These are phyloP conservation scores for Adoxophyes honmai DNA, from an alignment of 1,140 invertebrate species.

Conservation along the genomic window DNA sequence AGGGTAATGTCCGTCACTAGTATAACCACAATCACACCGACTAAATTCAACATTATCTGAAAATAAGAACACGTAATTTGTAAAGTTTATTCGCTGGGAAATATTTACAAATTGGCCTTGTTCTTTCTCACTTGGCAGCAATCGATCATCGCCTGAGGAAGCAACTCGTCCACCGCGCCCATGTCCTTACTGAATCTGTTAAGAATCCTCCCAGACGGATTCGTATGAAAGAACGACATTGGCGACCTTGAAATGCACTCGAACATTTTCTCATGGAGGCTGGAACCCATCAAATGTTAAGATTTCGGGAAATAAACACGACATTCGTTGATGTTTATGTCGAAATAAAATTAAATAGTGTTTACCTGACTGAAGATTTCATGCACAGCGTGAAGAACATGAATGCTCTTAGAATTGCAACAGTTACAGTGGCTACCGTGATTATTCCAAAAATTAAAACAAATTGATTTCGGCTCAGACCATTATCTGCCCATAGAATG, in stretches of 20 bases:
- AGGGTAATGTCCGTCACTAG: slow-evolving; percentile 87
- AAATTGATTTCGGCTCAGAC: slow-evolving; percentile 43
- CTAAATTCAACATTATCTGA: slow-evolving; percentile 81
- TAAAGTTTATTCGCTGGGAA: too few relatives aligned
- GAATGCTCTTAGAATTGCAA: slow-evolving; percentile 82
- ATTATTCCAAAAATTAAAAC: slow-evolving; percentile 56
- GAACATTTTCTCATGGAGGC: slow-evolving; percentile 84
- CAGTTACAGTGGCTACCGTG: slow-evolving; percentile 70
- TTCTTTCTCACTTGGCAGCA: slow-evolving; percentile 77
- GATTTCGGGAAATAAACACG: too few relatives aligned
- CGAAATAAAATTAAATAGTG: too few relatives aligned
- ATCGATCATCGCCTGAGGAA: slow-evolving; percentile 86
- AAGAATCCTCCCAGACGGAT: slow-evolving; percentile 81
- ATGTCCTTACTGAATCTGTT: slow-evolving; percentile 79
- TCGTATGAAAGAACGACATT: slow-evolving; percentile 89
- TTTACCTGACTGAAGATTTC: slow-evolving; percentile 81
- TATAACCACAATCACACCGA: slow-evolving; percentile 84
- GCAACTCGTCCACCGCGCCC: slow-evolving; percentile 87
- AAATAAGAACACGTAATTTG: slow-evolving; percentile 15
- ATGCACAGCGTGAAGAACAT: slow-evolving; percentile 87
- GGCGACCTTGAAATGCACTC: slow-evolving; percentile 78
- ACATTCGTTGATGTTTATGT: too few relatives aligned
- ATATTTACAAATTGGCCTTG: too few relatives aligned
- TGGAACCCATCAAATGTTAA: slow-evolving; percentile 15
- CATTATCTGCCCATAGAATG: slow-evolving; percentile 53